Evolutionary conservation across 2,797 vertebrate species (phyloP).

Genomic region (Botia almorhae): DNA sequence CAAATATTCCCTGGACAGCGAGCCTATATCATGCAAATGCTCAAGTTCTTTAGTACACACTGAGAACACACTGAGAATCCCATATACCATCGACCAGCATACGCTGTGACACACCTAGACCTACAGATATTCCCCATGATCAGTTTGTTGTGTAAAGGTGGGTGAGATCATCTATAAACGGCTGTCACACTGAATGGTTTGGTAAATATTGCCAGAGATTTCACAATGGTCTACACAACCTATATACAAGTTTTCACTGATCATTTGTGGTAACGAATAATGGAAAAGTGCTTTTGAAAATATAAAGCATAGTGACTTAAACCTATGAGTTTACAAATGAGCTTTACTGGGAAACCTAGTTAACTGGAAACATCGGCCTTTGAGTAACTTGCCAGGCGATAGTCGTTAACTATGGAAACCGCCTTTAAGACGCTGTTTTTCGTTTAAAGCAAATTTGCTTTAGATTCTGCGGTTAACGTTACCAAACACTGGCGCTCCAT

Average conservation of each 20-base stretch:
- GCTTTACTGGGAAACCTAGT: not conserved
- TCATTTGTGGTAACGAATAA: not conserved
- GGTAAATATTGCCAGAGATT: conserved; percentile 22
- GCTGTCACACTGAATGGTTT: conserved; percentile 10
- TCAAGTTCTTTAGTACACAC: not conserved
- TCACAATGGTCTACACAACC: not conserved
- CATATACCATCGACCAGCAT: not conserved
- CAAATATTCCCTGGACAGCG: not conserved
- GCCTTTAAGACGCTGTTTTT: not conserved
- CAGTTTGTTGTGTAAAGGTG: conserved; percentile 3
- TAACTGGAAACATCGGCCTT: not conserved
- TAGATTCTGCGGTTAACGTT: not conserved
- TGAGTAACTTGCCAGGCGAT: not conserved
- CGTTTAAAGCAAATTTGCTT: not conserved
- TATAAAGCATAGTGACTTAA: not conserved
- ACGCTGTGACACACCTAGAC: not conserved
- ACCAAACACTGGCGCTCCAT: not conserved
- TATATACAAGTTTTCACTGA: not conserved
- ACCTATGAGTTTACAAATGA: not conserved
- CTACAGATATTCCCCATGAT: not conserved
- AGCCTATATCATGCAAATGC: not conserved
- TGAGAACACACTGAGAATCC: not conserved
- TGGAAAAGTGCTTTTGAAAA: not conserved
- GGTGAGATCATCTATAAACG: not conserved
- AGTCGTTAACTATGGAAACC: conserved; percentile 40